Evolutionary conservation across 2,113 vertebrate species (phyloP), one percentile per base, ranked within the genome.

Genomic region (Strigops habroptila): DNA sequence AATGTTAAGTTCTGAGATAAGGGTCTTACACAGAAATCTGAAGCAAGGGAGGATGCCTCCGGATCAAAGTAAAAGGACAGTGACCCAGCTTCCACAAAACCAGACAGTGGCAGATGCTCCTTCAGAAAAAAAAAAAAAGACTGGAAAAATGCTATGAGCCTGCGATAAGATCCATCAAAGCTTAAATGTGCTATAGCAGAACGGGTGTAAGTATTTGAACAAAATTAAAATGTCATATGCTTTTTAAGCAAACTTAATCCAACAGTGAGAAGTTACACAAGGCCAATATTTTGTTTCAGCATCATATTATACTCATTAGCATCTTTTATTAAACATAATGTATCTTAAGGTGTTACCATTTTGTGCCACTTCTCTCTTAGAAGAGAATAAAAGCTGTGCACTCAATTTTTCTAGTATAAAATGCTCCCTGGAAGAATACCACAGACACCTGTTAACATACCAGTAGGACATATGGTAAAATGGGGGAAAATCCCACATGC

Each of bases 401-500:
- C 23, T 67, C 18, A 60, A 43, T 62, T 33, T 33, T 12, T 62
- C 17, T 39, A 41, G 48, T 5, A 57, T n/a, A 75, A 69, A 64
- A 12, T 51, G 16, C 9, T 65, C 25, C 30, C 11, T 83, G 73
- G 30, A 63, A 83, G 18, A 33, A 31, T 24, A 28, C 23, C 19
- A 52, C 12, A 49, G 46, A 12, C 33, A 25, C 55, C 21, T 67
- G 21, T 30, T 37, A 84, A 59, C 6, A 43, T 30, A 28, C 3
- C 9, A 63, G 30, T 13, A 37, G 3, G 3, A 10, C n/a, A 52
- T 37, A 39, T 44, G 14, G 18, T 6, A 33, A 62, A 81, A 76
- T 13, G 7, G 3, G 9, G 13, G 0, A 44, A 41, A 65, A n/a
- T 0, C 0, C 8, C 21, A 64, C 19, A 21, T 27, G 11, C 8